These are phyloP conservation scores for Ectemnius lituratus DNA, from an alignment of 2,888 invertebrate genomes.

Conservation along the genomic window DNA sequence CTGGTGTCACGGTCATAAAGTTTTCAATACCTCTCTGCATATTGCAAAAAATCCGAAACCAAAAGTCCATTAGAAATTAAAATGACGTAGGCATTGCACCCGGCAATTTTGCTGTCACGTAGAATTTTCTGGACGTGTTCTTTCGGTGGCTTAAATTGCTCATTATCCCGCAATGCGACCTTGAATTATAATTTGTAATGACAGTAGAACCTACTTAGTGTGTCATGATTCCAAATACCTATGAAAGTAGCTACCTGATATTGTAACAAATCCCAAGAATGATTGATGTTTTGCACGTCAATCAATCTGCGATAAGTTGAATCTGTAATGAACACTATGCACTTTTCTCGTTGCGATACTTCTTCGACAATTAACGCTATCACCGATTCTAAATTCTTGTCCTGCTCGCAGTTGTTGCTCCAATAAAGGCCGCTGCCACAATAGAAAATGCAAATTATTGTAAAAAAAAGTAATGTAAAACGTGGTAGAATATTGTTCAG, in stretches of 20 bases:
- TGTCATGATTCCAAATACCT: too few relatives aligned
- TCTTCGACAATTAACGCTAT: slow-evolving; percentile 64
- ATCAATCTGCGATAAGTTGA: slow-evolving; percentile 63
- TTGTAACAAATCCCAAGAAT: slow-evolving; percentile 46
- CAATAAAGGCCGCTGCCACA: slow-evolving; percentile 16
- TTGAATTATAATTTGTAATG: slow-evolving; percentile 31
- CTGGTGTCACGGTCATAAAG: too few relatives aligned
- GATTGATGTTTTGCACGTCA: slow-evolving; percentile 47
- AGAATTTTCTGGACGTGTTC: slow-evolving; percentile 56
- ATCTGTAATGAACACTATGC: slow-evolving; percentile 71
- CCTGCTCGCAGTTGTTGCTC: slow-evolving; percentile 22
- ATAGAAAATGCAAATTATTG: background rate
- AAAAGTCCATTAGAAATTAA: slow-evolving; percentile 86
- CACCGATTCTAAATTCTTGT: slow-evolving; percentile 56
- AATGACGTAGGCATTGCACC: slow-evolving; percentile 86
- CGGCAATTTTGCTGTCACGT: slow-evolving; percentile 78
- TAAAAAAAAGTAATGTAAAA: background rate
- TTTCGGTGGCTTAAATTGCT: slow-evolving; percentile 65
- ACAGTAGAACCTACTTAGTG: too few relatives aligned
- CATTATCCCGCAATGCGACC: slow-evolving; percentile 69
- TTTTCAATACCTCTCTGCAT: slow-evolving; percentile 82
- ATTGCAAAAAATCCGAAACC: slow-evolving; percentile 83
- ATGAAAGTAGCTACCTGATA: slow-evolving; percentile 56
- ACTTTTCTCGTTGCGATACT: slow-evolving; percentile 61
- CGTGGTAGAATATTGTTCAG: too few relatives aligned